Base-by-base conservation (phyloP, 1,140 invertebrate genomes). In the Papilio aristodemus region DNA sequence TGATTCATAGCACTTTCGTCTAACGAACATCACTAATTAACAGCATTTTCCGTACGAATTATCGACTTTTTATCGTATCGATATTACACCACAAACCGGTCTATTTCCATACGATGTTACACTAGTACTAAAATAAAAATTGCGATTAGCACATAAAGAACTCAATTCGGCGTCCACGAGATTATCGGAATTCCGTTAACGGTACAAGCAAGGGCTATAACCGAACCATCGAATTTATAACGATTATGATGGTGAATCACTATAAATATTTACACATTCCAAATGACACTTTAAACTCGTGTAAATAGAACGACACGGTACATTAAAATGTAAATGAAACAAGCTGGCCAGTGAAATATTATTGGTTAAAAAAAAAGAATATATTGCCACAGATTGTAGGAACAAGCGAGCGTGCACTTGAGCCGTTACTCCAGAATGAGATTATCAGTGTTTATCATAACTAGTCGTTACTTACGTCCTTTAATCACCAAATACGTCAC, bases 371-470 rank as follows among this genome's bases (percentile, higher is more conserved):
- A 71, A 72, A 71, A 58, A 73, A 72, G 73, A 72, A 68, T 70
- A 71, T 54, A 68, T 57, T 43, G 57, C 66, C 75, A 80, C 74
- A 74, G 76, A 78, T 75, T 77, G 75, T 74, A 80, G 74, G 77
- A 81, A 83, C 75, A 83, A 83, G 83, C 84, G 78, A 73, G 83
- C 81, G 82, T 77, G 78, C 77, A 78, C 78, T 79, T 75, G 74
- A 81, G 79, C 71, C 77, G 80, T 80, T 79, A 75, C 69, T 79
- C 77, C 81, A 81, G 81, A 88, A 81, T 87, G 85, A 89, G 84
- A 88, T 88, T 90, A 90, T 90, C 87, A 86, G 76, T 84, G 79
- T 82, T 88, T 90, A 89, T 87, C 86, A 79, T 81, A 80, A 77
- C 75, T 79, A 79, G 84, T 89, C 80, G 83, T 83, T 85, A 87